phyloP scores from a whole-genome alignment of 2,797 vertebrate genomes.

The Channa striata region DNA sequence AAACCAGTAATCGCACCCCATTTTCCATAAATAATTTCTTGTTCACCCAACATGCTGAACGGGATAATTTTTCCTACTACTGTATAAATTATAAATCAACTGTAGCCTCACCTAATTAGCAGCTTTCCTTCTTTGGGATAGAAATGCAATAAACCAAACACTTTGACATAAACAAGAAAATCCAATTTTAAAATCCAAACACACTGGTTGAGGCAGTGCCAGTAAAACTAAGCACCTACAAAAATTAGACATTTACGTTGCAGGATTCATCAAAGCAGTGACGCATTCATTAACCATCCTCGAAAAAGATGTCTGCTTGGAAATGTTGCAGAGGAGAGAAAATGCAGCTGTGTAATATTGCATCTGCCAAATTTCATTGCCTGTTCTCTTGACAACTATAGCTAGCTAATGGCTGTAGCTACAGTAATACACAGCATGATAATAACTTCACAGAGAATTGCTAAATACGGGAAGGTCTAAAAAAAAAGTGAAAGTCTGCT shows the following conservation, averaged over 20 bases:
- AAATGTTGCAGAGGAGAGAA: conserved; percentile 15
- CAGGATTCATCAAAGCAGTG: conserved; percentile 31
- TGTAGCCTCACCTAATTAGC: conserved; percentile 9
- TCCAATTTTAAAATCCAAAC: conserved; percentile 4
- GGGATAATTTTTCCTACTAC: not conserved
- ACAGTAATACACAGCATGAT: conserved; percentile 25
- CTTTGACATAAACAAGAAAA: not conserved
- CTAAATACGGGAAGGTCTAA: conserved; percentile 31
- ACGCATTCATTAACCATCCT: conserved; percentile 37
- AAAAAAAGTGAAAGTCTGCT: not conserved
- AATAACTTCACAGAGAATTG: conserved; percentile 34
- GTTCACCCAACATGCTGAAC: not conserved
- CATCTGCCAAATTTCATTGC: conserved; percentile 30
- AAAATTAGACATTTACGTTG: conserved; percentile 31
- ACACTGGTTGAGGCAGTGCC: not conserved
- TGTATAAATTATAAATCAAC: conserved; percentile 13
- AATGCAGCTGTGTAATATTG: conserved; percentile 45
- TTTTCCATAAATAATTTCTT: conserved; percentile 5
- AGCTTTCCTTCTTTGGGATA: not conserved
- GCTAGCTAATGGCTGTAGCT: conserved; percentile 22
- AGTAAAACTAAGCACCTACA: conserved; percentile 12
- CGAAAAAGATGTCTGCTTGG: conserved; percentile 10
- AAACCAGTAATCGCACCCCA: not conserved
- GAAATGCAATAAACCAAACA: not conserved
- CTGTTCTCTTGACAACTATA: conserved; percentile 29